Evolutionary conservation across 1,140 invertebrate species (phyloP), one percentile per base, ranked within the genome.

Genomic region (Drosophila parvula): DNA sequence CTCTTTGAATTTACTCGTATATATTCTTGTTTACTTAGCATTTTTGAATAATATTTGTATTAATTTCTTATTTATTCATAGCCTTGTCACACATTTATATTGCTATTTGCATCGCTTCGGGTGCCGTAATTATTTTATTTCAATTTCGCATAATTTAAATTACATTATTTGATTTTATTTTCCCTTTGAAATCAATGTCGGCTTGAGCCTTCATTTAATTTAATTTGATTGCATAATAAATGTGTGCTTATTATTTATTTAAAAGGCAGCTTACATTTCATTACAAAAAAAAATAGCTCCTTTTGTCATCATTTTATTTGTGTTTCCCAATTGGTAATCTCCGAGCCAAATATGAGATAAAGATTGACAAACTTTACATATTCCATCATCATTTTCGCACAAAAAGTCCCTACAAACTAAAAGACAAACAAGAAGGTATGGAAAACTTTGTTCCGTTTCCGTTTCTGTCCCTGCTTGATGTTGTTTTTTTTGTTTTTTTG

Each of bases 311-410:
- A 51, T 51, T 55, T 27, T 18, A 16, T 30, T 18, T 0, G 7
- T 34, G 47, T 51, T n/a, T 34, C 6, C 32, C 18, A 22, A 36
- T 56, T 38, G 28, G 10, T 44, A 44, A 48, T 40, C 27, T 10
- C 18, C 16, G 3, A 41, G 27, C 3, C 5, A 59, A 40, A 32
- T 69, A 63, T 74, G 62, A 63, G 62, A 56, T 60, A 57, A 62
- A 67, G 64, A 81, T 77, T 80, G 67, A 74, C 79, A 74, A 79
- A 68, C 41, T 80, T 69, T 73, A 27, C 16, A 36, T 60, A 45
- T 47, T 56, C 14, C 28, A 69, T 68, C 32, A 16, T 14, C 6
- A 32, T 50, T 51, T 38, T 28, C 45, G 11, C 5, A 56, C 28
- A 28, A 14, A 44, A 11, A 27, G 22, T 22, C 22, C 22, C 22